Percentiles rank a stretch among this genome's conserved stretches.
These are phyloP conservation scores for Lytechinus variegatus DNA, from an alignment of 35 echinoderm and acorn worm genomes.

Conservation along the genomic window DNA sequence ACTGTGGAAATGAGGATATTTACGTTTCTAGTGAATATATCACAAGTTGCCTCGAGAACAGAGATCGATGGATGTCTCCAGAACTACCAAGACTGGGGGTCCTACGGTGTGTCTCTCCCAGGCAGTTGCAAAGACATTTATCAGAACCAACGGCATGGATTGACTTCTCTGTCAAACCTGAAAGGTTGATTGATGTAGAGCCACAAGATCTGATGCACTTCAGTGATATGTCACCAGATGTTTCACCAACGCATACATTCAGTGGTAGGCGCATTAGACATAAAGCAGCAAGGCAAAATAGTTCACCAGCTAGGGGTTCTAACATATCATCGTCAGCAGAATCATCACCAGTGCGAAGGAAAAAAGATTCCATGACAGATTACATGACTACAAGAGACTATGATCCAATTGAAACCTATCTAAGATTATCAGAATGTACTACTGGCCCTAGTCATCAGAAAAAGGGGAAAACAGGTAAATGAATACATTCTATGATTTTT, in stretches of 20 bases:
- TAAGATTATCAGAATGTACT: conserved; percentile 64
- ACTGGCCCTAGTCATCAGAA: conserved; percentile 56
- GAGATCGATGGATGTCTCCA: conserved; percentile 49
- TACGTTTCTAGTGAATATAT: conserved; percentile 88
- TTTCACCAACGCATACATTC: background rate
- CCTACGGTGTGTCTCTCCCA: conserved; percentile 34
- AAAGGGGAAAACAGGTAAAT: background rate
- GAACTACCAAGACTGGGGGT: conserved; percentile 29
- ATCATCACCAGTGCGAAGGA: conserved; percentile 35
- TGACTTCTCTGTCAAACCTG: conserved; percentile 45
- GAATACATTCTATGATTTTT: background rate
- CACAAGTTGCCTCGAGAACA: conserved; percentile 62
- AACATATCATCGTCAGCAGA: background rate
- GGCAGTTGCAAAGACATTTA: conserved; percentile 46
- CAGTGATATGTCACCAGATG: conserved; percentile 22
- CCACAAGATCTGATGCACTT: conserved; percentile 50
- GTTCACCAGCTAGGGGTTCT: conserved; percentile 26
- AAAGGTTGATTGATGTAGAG: conserved; percentile 41
- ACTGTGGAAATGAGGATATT: conserved; percentile 48
- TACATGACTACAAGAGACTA: conserved; percentile 66
- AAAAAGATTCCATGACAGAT: conserved; percentile 42
- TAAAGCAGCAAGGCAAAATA: conserved; percentile 21
- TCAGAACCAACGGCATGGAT: conserved; percentile 43
- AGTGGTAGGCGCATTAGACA: background rate
- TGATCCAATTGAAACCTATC: conserved; percentile 69